These are phyloP conservation scores for Sarcophaga peregrina DNA, from an alignment of 1,140 invertebrate genomes.

Conservation along the genomic window DNA sequence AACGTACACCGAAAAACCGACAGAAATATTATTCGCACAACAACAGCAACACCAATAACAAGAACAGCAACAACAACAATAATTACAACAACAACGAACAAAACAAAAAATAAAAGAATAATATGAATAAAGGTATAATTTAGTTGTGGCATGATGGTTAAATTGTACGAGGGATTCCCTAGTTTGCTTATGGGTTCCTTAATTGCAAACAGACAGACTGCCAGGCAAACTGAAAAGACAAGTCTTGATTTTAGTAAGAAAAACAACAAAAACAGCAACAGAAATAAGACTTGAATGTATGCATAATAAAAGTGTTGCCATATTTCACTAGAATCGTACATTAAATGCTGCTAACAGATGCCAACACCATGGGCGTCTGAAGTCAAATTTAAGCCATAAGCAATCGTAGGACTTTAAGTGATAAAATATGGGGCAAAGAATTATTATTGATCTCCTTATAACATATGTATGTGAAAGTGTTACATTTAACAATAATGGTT, in stretches of 20 bases:
- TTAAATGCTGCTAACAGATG: too few relatives aligned
- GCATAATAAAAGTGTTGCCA: slow-evolving; percentile 41
- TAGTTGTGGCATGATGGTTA: slow-evolving; percentile 29
- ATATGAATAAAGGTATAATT: slow-evolving; percentile 40
- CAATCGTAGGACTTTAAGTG: too few relatives aligned
- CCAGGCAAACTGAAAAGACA: slow-evolving; percentile 12
- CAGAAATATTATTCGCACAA: neutral
- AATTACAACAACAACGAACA: slow-evolving; percentile 3
- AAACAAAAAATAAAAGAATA: neutral
- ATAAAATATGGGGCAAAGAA: too few relatives aligned
- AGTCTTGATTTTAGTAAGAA: neutral
- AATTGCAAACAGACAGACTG: slow-evolving; percentile 19
- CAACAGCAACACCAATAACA: neutral
- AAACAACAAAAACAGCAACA: neutral
- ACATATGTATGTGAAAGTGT: too few relatives aligned
- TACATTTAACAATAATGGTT: too few relatives aligned
- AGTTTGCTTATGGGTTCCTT: slow-evolving; percentile 52
- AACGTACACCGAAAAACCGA: slow-evolving; percentile 25
- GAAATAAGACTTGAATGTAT: neutral
- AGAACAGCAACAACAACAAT: slow-evolving; percentile 1
- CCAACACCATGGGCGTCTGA: too few relatives aligned
- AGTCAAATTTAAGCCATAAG: too few relatives aligned
- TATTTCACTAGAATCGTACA: slow-evolving; percentile 31
- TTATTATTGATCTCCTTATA: too few relatives aligned
- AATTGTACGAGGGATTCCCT: slow-evolving; percentile 56